These are phyloP conservation scores for Charadrius vociferus DNA, from an alignment of 2,113 vertebrate genomes.

Conservation along the genomic window DNA sequence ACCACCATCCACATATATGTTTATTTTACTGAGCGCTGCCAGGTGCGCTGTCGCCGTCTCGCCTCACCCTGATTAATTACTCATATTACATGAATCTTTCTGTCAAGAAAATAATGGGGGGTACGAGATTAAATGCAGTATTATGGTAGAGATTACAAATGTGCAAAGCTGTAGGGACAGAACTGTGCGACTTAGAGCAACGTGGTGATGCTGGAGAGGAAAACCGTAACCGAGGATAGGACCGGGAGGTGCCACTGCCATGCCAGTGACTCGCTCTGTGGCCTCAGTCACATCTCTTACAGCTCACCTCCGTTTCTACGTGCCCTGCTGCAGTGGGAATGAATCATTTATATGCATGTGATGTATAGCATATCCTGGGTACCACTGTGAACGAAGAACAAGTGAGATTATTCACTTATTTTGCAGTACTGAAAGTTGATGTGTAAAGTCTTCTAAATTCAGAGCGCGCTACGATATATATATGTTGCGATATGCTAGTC, in stretches of 20 bases:
- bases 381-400: not conserved
- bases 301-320: not conserved
- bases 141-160: not conserved
- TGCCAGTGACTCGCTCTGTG: not conserved
- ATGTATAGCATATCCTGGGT: not conserved
- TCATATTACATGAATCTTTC: not conserved
- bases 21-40: not conserved
- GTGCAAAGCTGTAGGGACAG: not conserved
- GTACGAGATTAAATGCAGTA: not conserved
- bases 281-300: not conserved
- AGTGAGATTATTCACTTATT: not conserved
- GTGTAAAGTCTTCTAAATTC: not conserved
- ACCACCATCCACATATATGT: not conserved
- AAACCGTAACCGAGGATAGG: not conserved
- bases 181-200: not conserved
- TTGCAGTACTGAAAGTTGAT: not conserved
- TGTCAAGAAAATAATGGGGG: not conserved
- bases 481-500: not conserved
- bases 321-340: not conserved
- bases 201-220: not conserved
- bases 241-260: accelerated
- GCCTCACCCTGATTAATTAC: not conserved
- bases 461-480: not conserved
- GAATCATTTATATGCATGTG: not conserved
- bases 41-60: not conserved